phyloP scores from a whole-genome alignment of 2,888 invertebrate genomes.

The Fabriciana adippe region DNA sequence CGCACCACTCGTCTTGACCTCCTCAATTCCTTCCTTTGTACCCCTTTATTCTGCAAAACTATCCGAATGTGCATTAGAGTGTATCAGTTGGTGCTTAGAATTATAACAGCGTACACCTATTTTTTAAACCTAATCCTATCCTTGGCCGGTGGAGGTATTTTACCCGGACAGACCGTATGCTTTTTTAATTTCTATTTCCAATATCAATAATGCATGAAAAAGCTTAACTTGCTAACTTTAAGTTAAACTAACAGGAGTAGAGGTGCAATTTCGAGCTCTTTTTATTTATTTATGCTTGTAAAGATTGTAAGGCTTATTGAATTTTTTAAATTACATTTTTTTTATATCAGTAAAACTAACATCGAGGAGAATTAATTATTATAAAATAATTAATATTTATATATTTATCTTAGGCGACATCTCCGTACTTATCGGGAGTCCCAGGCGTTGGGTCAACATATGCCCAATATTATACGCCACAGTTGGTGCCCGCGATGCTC shows the following conservation, averaged over 20 bases:
- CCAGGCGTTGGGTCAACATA: constrained; percentile 94
- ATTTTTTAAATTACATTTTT: constrained; percentile 5
- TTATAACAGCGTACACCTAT: constrained; percentile 8
- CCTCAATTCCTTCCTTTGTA: constrained; percentile 22
- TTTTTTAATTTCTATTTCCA: constrained; percentile 57
- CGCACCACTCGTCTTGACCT: constrained; percentile 40
- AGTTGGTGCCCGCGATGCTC: constrained; percentile 94
- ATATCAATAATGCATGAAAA: constrained; percentile 66
- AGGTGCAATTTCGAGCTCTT: constrained; percentile 9
- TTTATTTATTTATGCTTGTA: constrained; percentile 34
- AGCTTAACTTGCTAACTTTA: constrained; percentile 58
- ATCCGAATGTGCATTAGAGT: constrained; percentile 17
- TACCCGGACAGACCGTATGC: constrained; percentile 68
- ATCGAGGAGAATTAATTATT: background rate
- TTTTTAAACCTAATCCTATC: constrained; percentile 44
- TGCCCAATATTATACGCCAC: constrained; percentile 95
- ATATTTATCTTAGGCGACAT: constrained; percentile 86
- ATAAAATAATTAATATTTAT: constrained; percentile 1
- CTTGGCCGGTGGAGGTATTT: constrained; percentile 71
- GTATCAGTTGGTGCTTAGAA: constrained; percentile 15
- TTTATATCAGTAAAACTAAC: constrained; percentile 3
- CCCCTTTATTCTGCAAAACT: constrained; percentile 18
- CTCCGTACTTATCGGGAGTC: constrained; percentile 95
- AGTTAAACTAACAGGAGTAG: constrained; percentile 24
- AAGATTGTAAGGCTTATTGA: constrained; percentile 22